phyloP scores from a whole-genome alignment of 2,888 invertebrate genomes.

The Sarcophaga carnaria region DNA sequence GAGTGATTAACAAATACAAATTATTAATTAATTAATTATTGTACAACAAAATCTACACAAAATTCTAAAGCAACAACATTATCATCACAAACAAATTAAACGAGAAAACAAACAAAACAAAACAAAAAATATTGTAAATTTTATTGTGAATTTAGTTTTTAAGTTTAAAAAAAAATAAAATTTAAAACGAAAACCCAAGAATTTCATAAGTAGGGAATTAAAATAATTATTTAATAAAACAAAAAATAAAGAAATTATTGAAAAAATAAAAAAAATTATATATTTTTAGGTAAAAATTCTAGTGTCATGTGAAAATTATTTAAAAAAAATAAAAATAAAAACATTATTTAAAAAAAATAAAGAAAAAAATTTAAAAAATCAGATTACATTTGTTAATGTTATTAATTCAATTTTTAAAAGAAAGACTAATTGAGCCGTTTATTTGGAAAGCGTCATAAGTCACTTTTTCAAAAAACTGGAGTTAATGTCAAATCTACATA shows the following conservation, averaged over 20 bases:
- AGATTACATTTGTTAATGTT: slow-evolving; percentile 63
- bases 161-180: slow-evolving; percentile 30
- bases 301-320: slow-evolving; percentile 43
- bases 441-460: too few relatives aligned
- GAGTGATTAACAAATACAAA: neutral
- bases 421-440: too few relatives aligned
- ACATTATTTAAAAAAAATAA: slow-evolving; percentile 34
- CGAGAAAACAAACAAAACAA: slow-evolving; percentile 10
- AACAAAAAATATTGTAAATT: slow-evolving; percentile 39
- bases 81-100: slow-evolving; percentile 29
- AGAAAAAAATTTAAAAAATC: slow-evolving; percentile 25
- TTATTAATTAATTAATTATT: neutral
- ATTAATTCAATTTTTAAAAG: slow-evolving; percentile 3
- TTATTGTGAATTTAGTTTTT: slow-evolving; percentile 58
- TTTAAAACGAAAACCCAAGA: slow-evolving; percentile 58
- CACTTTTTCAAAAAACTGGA: too few relatives aligned
- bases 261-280: slow-evolving; percentile 44
- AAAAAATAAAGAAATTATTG: slow-evolving; percentile 28
- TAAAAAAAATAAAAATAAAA: slow-evolving; percentile 57
- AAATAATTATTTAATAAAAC: slow-evolving; percentile 5
- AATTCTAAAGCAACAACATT: slow-evolving; percentile 20
- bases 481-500: too few relatives aligned
- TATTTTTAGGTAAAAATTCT: slow-evolving; percentile 50
- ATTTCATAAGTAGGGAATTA: slow-evolving; percentile 67
- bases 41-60: slow-evolving; percentile 14